Percentiles rank a stretch among this genome's conserved stretches.
These are phyloP conservation scores for Heliconius charithonia DNA, from an alignment of 2,888 invertebrate species.

Conservation along the genomic window DNA sequence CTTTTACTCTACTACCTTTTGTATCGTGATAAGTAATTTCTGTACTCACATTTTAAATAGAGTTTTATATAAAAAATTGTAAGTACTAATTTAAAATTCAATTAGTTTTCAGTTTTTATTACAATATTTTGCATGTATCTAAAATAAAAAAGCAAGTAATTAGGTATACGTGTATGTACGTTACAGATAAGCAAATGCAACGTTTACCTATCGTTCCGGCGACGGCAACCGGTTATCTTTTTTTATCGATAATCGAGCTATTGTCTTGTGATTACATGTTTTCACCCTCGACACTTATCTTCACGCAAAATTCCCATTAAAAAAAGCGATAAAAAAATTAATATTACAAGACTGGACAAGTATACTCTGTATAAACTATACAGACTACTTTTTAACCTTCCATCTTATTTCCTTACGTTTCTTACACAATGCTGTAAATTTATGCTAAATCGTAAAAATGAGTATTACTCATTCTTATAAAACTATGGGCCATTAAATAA, in stretches of 20 bases:
- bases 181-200: conserved; percentile 26
- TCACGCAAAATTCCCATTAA: conserved; percentile 25
- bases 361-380: neutral
- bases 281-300: conserved; percentile 31
- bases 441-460: conserved; percentile 32
- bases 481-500: conserved; percentile 32
- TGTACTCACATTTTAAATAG: neutral
- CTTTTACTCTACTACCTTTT: neutral
- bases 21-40: neutral
- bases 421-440: conserved; percentile 36
- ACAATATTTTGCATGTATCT: neutral
- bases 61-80: neutral
- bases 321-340: conserved; percentile 2
- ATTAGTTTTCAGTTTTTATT: neutral
- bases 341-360: neutral
- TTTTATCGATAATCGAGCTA: conserved; percentile 39
- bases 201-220: conserved; percentile 12
- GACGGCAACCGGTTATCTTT: conserved; percentile 29
- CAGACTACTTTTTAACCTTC: conserved; percentile 24
- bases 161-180: neutral
- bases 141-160: neutral
- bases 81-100: neutral
- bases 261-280: conserved; percentile 33
- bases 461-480: conserved; percentile 25
- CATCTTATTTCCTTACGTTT: conserved; percentile 36